Evolutionary conservation across 2,113 vertebrate species (phyloP).

Genomic region (Oryzias javanicus): DNA sequence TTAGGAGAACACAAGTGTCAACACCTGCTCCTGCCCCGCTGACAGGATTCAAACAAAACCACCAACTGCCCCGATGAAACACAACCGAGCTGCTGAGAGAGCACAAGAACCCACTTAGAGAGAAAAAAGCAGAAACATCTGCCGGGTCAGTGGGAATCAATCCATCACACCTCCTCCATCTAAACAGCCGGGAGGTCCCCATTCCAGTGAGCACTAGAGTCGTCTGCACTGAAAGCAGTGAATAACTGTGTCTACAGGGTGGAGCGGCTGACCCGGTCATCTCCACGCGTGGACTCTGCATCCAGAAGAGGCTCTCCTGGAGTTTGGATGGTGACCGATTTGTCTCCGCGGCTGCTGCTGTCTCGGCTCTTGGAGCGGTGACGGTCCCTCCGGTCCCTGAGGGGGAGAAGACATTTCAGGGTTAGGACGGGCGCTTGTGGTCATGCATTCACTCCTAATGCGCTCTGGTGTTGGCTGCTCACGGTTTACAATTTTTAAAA

Average conservation of each 20-base stretch:
- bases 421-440: background rate
- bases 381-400: constrained; percentile 86
- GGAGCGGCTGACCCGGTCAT: constrained; percentile 81
- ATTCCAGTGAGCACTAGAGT: background rate
- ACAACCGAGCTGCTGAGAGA: constrained; percentile 1
- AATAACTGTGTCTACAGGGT: no score
- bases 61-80: background rate
- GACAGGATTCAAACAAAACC: constrained; percentile 9
- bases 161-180: background rate
- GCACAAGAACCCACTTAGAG: background rate
- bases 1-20: constrained; percentile 8
- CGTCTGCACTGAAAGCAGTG: no score
- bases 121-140: background rate
- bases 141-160: background rate
- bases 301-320: constrained; percentile 92
- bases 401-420: background rate
- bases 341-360: constrained; percentile 87
- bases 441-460: background rate
- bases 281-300: constrained; percentile 90
- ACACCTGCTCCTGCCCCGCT: background rate
- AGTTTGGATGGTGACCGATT: constrained; percentile 95
- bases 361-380: constrained; percentile 90
- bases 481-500: no score
- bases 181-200: background rate
- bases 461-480: no score